phyloP scores from a whole-genome alignment of 1,140 invertebrate genomes.

The Megathymus violae region DNA sequence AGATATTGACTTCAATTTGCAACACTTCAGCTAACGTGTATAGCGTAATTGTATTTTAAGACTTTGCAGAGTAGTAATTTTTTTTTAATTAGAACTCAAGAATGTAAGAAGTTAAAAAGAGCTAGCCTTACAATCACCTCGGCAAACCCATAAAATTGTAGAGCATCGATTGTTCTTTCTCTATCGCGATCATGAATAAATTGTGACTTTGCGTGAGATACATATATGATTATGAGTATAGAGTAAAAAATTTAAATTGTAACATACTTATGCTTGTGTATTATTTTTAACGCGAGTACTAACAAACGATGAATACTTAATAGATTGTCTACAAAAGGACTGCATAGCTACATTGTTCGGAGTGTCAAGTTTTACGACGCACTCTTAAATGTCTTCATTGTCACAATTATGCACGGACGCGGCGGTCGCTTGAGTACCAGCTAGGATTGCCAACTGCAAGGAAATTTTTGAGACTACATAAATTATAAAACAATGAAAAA shows the following conservation, averaged over 20 bases:
- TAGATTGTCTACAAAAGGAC: conserved; percentile 68
- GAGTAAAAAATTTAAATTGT: conserved; percentile 10
- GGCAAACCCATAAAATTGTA: conserved; percentile 32
- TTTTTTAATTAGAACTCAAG: too few relatives aligned
- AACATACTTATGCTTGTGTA: conserved; percentile 43
- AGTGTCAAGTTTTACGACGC: conserved; percentile 72
- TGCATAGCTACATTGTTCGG: conserved; percentile 58
- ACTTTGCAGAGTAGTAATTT: too few relatives aligned
- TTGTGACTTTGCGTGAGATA: conserved; percentile 37
- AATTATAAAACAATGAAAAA: too few relatives aligned
- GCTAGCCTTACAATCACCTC: background rate
- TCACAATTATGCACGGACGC: conserved; percentile 61
- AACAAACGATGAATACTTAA: conserved; percentile 63
- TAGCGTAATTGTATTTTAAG: too few relatives aligned
- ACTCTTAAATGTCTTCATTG: conserved; percentile 68
- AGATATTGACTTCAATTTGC: background rate
- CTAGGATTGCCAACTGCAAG: background rate
- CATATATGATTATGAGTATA: conserved; percentile 23
- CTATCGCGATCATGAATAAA: conserved; percentile 33
- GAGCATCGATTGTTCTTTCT: conserved; percentile 33
- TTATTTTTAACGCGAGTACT: conserved; percentile 51
- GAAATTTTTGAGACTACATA: too few relatives aligned
- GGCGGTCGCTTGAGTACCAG: conserved; percentile 39
- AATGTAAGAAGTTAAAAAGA: background rate
- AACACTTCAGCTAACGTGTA: too few relatives aligned